Percentiles rank a stretch among this genome's conserved stretches.
phyloP scores from a whole-genome alignment of 1,140 invertebrate genomes.

The Pseudobourletiella spinata region DNA sequence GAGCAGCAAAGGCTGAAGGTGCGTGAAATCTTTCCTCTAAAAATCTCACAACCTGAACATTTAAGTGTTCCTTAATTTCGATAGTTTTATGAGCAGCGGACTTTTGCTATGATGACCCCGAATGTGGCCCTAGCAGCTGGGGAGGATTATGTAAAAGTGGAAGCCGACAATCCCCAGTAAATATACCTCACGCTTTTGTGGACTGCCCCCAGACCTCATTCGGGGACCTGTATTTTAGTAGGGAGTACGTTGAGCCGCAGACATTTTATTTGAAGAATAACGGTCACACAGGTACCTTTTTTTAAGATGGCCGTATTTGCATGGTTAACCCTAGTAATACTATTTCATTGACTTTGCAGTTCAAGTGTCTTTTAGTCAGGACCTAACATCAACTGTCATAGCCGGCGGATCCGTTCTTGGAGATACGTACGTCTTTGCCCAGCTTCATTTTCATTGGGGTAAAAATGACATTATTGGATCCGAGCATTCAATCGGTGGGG shows the following conservation, averaged over 20 bases:
- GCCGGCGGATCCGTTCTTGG: constrained; percentile 39
- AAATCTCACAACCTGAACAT: too few species aligned
- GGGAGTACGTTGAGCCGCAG: constrained; percentile 34
- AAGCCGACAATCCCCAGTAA: constrained; percentile 37
- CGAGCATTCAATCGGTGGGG: constrained; percentile 47
- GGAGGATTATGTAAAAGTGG: constrained; percentile 19
- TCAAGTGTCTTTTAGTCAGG: constrained; percentile 20
- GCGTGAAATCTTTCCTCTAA: too few species aligned
- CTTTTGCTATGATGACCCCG: not conserved
- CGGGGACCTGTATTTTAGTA: constrained; percentile 31
- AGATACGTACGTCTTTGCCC: constrained; percentile 42
- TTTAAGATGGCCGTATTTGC: not conserved
- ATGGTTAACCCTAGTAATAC: not conserved
- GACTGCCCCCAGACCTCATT: not conserved
- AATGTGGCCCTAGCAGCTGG: constrained; percentile 8
- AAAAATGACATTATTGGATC: constrained; percentile 45
- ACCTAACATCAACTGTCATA: constrained; percentile 28
- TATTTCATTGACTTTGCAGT: constrained; percentile 18
- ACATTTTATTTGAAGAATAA: constrained; percentile 38
- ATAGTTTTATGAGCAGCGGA: too few species aligned
- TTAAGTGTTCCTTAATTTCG: too few species aligned
- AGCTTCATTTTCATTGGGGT: constrained; percentile 51
- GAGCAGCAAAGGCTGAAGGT: too few species aligned
- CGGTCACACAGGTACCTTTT: constrained; percentile 39
- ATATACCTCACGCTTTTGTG: constrained; percentile 21